Evolutionary conservation across 2,888 invertebrate species (phyloP).

Genomic region (Tortrix viridana): DNA sequence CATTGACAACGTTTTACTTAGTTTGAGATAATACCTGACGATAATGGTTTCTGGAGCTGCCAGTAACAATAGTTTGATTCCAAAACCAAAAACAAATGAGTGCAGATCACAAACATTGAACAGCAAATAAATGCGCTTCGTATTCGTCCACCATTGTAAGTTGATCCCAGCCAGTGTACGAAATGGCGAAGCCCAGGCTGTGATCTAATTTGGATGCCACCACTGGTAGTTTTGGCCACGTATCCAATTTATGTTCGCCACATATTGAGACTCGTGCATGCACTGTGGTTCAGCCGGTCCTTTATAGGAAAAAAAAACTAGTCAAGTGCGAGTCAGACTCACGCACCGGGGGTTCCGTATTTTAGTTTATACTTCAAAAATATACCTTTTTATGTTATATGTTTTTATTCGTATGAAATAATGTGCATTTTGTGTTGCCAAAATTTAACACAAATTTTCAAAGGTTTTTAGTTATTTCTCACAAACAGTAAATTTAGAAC

Average conservation of each 20-base stretch:
- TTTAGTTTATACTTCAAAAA: no score
- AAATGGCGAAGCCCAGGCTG: neutral
- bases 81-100: neutral
- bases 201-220: constrained; percentile 29
- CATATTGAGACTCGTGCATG: constrained; percentile 25
- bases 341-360: no score
- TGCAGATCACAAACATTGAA: constrained; percentile 11
- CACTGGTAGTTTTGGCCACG: constrained; percentile 33
- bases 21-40: no score
- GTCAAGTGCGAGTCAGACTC: no score
- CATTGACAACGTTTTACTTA: no score
- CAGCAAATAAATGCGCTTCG: constrained; percentile 21
- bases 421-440: no score
- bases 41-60: no score
- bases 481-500: no score
- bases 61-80: neutral
- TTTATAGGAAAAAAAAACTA: constrained; percentile 16
- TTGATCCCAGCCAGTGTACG: neutral
- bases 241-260: constrained; percentile 32
- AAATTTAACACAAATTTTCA: no score
- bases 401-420: no score
- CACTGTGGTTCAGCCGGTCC: constrained; percentile 13
- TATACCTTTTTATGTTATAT: no score
- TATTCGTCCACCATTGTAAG: constrained; percentile 1
- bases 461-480: no score